A percentile compares a stretch with the other conserved stretches of the same genome.
phyloP scores from a whole-genome alignment of 2,888 invertebrate genomes.

The Buathra laborator region DNA sequence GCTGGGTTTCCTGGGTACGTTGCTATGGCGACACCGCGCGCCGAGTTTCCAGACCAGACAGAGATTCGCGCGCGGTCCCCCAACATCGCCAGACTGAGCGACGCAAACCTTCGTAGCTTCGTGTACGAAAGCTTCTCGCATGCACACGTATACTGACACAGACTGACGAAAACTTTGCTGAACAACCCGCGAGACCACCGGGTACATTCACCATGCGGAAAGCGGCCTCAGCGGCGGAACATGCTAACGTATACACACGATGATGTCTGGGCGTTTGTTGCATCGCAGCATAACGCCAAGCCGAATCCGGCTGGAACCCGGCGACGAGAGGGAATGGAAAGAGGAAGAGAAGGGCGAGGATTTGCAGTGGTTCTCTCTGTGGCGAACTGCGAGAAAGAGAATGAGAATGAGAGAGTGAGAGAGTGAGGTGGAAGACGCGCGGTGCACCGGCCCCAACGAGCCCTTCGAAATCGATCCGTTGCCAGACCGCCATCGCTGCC shows the following conservation, averaged over 20 bases:
- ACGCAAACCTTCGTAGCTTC: slow-evolving; percentile 28
- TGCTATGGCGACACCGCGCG: slow-evolving; percentile 76
- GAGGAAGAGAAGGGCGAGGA: slow-evolving; percentile 42
- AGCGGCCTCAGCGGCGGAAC: slow-evolving; percentile 4
- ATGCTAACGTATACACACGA: slow-evolving; percentile 6
- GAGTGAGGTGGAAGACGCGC: not conserved
- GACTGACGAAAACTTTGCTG: slow-evolving; percentile 13
- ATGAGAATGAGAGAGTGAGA: not conserved
- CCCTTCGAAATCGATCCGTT: slow-evolving; percentile 67
- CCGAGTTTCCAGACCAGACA: slow-evolving; percentile 68
- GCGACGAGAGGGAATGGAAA: not conserved
- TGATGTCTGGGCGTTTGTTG: slow-evolving; percentile 83
- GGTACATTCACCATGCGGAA: not conserved
- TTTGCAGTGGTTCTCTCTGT: slow-evolving; percentile 28
- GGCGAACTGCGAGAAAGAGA: too few species aligned
- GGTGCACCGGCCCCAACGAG: slow-evolving; percentile 63
- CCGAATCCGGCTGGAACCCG: slow-evolving; percentile 64
- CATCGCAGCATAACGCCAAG: slow-evolving; percentile 75
- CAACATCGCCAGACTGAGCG: slow-evolving; percentile 75
- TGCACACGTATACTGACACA: slow-evolving; percentile 45
- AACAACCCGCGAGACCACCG: slow-evolving; percentile 18
- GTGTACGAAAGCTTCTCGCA: slow-evolving; percentile 42
- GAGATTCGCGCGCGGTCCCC: slow-evolving; percentile 68
- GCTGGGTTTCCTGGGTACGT: slow-evolving; percentile 85
- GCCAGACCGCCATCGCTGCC: slow-evolving; percentile 58